Base-by-base conservation (phyloP, 2,113 vertebrate species). In the Chloroceryle aenea region DNA sequence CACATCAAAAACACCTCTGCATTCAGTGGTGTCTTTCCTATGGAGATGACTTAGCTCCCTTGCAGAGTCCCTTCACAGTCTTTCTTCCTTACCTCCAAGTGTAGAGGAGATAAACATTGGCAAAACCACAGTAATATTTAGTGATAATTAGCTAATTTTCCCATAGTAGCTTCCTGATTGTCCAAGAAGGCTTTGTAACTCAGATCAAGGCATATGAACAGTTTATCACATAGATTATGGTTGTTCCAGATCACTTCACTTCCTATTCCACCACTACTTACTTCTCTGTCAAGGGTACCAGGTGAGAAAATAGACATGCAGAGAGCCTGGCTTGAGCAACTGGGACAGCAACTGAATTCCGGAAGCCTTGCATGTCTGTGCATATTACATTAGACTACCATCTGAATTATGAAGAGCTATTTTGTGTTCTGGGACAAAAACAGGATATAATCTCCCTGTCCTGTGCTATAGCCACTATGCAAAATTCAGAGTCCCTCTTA, bases 401-500 rank as follows among this genome's bases (percentile, higher is more conserved):
- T 9, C 7, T 72, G 27, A 50, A 61, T 17, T 47, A 25, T 32
- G 59, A 36, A 68, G 80, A 56, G 23, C 40, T 72, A 30, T 61
- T 86, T 94, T 73, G 18, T 61, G 9, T 76, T 83, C 29, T 9
- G 11, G 13, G 22, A 10, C 4, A 62, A 43, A 72, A 53, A 0
- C 5, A 72, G 30, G 18, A 43, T 4, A 6, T 14, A 63, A 22
- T 50, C 14, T 75, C 32, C 21, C 9, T 79, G 7, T 40, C 43
- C 29, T 21, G 4, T 64, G 7, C 8, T 47, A 26, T 8, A 56
- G 22, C 3, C 3, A 1, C 26, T 26, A 18, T 16, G 12, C 3
- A 74, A 85, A 85, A 92, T 45, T 79, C 36, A 48, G 16, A 27
- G 8, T 42, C 29, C 3, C 6, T 68, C n/a, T 53, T 52, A 34